Base-by-base conservation (phyloP, 1,140 invertebrate genomes). In the Paralvinella palmiformis region DNA sequence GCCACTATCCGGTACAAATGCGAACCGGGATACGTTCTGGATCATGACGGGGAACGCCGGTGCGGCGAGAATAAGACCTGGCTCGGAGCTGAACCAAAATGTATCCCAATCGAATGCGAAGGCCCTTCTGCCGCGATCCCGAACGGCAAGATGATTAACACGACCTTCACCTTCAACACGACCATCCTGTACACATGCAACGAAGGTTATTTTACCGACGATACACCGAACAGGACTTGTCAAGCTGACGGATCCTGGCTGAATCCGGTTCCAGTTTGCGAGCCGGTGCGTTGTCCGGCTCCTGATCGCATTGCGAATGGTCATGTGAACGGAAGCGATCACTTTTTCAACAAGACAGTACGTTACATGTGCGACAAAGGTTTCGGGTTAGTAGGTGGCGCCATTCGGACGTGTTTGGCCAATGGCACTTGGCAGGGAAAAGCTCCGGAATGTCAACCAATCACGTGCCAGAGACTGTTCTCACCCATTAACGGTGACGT, bases 201-300 rank as follows among this genome's bases (percentile, higher is more conserved):
- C 2, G 84, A 87, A 71, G 89, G 89, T 0, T 86, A 91, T 60
- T 82, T 83, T 60, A 79, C 93, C 35, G 84, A 85, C 61, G 91
- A 91, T 31, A 86, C 89, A 3, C 83, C 86, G 17, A 88, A 88
- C 78, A 79, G 92, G 24, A 86, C 87, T 71, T 91, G 88, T 81
- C 77, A 90, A 62, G 87, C 86, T 71, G 89, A 88, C 73, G 90
- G 90, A 24, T 88, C 89, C 80, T 94, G 91, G 91, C 91, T 89
- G 0, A 89, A 87, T 65, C 85, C 88, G 1, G 88, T 91, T 63
- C 90, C 91, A 0, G 82, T 82, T 6, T 96, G 92, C 79, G 86
- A 86, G 79, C 87, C 91, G 92, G 62, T 75, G 1, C 57, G 63
- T 13, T 75, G 74, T 29, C 55, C 55, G 6, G 22, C 22, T 10